Conservation (phyloP, 2,113 vertebrate genomes). For the human region DNA sequence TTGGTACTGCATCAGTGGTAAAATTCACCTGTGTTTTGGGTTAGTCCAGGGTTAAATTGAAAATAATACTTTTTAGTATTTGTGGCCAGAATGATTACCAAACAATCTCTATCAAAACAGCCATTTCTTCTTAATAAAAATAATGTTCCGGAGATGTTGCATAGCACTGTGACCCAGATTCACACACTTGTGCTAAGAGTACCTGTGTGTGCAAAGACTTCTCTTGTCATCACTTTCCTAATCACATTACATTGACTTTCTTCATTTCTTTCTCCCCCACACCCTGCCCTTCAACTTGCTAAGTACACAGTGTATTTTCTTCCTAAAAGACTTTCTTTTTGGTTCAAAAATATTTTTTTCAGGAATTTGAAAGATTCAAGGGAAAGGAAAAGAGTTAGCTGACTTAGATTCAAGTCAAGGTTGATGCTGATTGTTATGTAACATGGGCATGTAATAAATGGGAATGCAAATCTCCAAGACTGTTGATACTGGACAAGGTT, state of each 20-base stretch:
- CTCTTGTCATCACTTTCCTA: not conserved
- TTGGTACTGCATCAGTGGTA: not conserved
- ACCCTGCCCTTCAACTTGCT: not conserved
- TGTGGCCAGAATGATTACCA: not conserved
- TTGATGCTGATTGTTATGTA: not conserved
- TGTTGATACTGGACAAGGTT: not conserved
- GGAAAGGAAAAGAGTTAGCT: not conserved
- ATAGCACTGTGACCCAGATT: not conserved
- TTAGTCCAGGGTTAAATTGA: not conserved
- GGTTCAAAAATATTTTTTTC: not conserved
- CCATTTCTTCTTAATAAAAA: not conserved
- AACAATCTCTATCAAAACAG: not conserved
- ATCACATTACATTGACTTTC: not conserved
- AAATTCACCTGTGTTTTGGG: not conserved
- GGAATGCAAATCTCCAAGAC: not conserved
- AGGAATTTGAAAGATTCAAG: slow-evolving; percentile 39
- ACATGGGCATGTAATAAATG: not conserved
- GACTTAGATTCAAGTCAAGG: not conserved
- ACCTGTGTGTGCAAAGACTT: not conserved
- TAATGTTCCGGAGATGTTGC: not conserved
- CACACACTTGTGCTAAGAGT: not conserved
- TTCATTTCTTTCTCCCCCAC: not conserved
- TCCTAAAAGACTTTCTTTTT: not conserved
- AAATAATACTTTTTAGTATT: not conserved
- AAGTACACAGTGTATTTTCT: not conserved